Evolutionary conservation across 2,113 vertebrate species (phyloP).

Genomic region (Rhipidura dahli): DNA sequence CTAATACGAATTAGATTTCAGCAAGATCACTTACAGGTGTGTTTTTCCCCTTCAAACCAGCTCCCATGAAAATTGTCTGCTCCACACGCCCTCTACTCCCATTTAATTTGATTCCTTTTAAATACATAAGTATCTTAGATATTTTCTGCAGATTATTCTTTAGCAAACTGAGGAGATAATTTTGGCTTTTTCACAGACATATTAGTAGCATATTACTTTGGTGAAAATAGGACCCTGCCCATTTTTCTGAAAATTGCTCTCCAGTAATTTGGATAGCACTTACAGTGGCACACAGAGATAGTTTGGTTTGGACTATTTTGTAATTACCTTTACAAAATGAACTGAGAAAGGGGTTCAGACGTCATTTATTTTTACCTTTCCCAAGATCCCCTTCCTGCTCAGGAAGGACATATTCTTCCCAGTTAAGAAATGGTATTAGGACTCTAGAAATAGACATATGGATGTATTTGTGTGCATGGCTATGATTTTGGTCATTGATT

Average conservation of each 20-base stretch:
- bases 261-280: background rate
- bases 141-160: background rate
- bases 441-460: background rate
- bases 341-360: background rate
- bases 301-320: background rate
- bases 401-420: background rate
- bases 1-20: constrained; percentile 5
- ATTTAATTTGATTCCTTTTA: background rate
- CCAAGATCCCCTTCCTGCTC: background rate
- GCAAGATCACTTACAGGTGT: background rate
- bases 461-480: background rate
- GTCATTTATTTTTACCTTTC: background rate
- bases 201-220: background rate
- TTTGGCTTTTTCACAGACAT: background rate
- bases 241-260: background rate
- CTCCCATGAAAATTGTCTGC: background rate
- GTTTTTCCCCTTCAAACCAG: background rate
- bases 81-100: background rate
- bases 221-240: background rate
- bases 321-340: background rate
- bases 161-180: background rate
- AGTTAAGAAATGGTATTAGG: background rate
- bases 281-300: background rate
- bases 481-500: background rate
- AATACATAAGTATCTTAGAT: background rate